Evolutionary conservation across 2,797 vertebrate species (phyloP).

Genomic region (Phaenicophaeus curvirostris): DNA sequence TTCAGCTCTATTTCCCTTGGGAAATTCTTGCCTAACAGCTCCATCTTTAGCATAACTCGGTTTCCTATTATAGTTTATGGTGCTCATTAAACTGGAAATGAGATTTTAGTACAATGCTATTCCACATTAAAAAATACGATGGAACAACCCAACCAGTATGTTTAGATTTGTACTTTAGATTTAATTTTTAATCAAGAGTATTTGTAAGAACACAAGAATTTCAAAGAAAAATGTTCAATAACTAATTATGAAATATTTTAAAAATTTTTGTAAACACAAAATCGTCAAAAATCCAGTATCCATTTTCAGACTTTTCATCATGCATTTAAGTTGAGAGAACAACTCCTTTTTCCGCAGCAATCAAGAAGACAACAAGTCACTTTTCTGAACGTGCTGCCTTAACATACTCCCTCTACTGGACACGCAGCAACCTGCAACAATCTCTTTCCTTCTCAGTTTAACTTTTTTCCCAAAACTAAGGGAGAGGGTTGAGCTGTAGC

Average conservation of each 20-base stretch:
- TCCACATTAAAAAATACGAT: not conserved
- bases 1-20: not conserved
- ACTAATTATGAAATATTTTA: not conserved
- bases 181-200: not conserved
- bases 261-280: not conserved
- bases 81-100: not conserved
- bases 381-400: not conserved
- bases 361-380: not conserved
- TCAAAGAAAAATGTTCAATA: not conserved
- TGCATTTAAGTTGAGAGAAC: not conserved
- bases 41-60: not conserved
- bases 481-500: not conserved
- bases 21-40: not conserved
- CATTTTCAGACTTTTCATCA: not conserved
- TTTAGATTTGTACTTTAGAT: not conserved
- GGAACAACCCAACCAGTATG: not conserved
- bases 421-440: not conserved
- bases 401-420: slow-evolving; percentile 30
- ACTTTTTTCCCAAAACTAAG: not conserved
- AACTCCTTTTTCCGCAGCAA: not conserved
- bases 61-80: not conserved
- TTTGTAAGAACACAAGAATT: not conserved
- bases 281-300: not conserved
- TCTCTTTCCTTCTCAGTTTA: not conserved
- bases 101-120: not conserved